These are phyloP conservation scores for Nebria brevicollis DNA, from an alignment of 2,888 invertebrate genomes.

Conservation along the genomic window DNA sequence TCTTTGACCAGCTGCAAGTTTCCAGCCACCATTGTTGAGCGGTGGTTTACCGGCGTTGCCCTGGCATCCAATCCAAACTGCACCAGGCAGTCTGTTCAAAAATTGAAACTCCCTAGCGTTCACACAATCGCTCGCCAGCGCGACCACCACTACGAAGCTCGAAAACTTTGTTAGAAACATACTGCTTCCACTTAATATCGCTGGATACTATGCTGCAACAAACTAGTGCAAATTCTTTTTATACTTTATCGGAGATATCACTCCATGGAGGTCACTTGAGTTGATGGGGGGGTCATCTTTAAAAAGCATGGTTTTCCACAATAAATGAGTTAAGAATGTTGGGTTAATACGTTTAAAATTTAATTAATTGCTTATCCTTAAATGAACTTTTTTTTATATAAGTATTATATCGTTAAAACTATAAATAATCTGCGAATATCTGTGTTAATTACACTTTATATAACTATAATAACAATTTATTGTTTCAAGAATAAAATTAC, in stretches of 20 bases:
- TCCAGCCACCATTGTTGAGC: conserved; percentile 54
- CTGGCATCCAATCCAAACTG: conserved; percentile 54
- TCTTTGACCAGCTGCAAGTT: conserved; percentile 51
- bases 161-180: not conserved
- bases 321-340: no score
- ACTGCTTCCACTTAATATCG: not conserved
- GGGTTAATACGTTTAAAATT: no score
- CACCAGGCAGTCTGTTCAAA: conserved; percentile 16
- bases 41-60: conserved; percentile 54
- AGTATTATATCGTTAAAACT: no score
- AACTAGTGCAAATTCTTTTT: not conserved
- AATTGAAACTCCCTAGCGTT: conserved; percentile 20
- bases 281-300: no score
- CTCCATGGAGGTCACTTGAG: no score
- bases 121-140: not conserved
- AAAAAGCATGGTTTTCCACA: no score
- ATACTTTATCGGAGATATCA: not conserved
- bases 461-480: no score
- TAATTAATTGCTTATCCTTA: no score
- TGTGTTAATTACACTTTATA: no score
- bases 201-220: not conserved
- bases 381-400: no score
- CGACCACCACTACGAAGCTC: not conserved
- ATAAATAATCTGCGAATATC: no score
- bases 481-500: no score